Conservation (phyloP, 2,797 vertebrate genomes). For the Coccyzus lansbergi region DNA sequence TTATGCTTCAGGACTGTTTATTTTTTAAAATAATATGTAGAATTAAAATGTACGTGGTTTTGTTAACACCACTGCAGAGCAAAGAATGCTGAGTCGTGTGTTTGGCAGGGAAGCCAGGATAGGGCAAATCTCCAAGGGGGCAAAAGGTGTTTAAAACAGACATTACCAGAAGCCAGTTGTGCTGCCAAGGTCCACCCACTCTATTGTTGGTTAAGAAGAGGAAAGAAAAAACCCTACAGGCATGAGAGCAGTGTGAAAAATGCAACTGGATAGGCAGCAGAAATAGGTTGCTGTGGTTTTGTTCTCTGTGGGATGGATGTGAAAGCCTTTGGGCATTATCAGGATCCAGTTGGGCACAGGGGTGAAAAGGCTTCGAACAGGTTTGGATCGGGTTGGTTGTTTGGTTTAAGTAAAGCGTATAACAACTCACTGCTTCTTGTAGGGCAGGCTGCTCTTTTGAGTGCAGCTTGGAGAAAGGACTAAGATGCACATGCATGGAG, state of each 20-base stretch:
- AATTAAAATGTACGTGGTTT: background rate
- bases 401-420: background rate
- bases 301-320: background rate
- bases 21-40: background rate
- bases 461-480: rapidly evolving
- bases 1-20: background rate
- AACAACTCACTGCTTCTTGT: background rate
- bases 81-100: background rate
- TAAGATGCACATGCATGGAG: rapidly evolving
- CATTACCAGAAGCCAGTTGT: background rate
- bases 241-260: background rate
- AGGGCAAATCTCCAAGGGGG: background rate
- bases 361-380: background rate
- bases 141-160: background rate
- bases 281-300: background rate
- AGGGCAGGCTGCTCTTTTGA: background rate
- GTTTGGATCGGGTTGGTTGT: background rate
- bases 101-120: background rate
- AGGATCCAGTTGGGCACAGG: background rate
- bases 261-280: too few relatives aligned
- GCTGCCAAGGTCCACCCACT: background rate
- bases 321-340: background rate
- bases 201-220: background rate
- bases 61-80: background rate
- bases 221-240: background rate